A percentile compares a stretch with the other conserved stretches of the same genome.
Evolutionary conservation across 1,140 invertebrate genomes (phyloP).

Genomic region (Aphis craccivora): DNA sequence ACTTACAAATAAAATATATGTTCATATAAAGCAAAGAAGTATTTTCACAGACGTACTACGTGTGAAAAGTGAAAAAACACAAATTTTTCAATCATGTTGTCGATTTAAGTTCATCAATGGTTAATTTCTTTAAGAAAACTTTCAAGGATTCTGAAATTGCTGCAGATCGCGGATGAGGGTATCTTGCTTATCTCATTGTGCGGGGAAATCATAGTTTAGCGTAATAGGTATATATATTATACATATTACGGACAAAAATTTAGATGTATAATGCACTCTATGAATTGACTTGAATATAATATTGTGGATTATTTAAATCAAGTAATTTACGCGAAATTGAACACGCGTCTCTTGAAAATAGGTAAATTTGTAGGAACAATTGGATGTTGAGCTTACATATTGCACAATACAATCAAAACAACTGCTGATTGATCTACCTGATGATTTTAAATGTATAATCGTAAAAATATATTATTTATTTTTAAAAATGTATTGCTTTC

Average conservation of each 20-base stretch:
- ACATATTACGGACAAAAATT: background rate
- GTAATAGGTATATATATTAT: background rate
- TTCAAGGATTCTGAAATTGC: background rate
- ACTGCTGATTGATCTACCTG: background rate
- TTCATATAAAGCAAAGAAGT: background rate
- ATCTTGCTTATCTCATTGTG: background rate
- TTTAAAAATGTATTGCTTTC: background rate
- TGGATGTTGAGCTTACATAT: background rate
- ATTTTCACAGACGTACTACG: background rate
- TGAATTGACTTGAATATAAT: background rate
- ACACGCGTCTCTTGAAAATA: background rate
- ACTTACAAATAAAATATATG: background rate
- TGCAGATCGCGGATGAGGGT: background rate
- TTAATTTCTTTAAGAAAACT: background rate
- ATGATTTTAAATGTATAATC: background rate
- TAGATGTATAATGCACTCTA: background rate
- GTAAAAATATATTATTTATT: slow-evolving; percentile 13
- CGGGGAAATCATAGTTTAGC: background rate
- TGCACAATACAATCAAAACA: background rate
- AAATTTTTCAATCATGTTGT: background rate
- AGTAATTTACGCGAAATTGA: background rate
- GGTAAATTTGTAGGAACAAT: background rate
- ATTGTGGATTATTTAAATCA: background rate
- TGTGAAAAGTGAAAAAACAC: background rate
- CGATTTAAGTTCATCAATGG: background rate